These are phyloP conservation scores for Apogon hyalosoma DNA, from an alignment of 2,797 vertebrate species.

Conservation along the genomic window DNA sequence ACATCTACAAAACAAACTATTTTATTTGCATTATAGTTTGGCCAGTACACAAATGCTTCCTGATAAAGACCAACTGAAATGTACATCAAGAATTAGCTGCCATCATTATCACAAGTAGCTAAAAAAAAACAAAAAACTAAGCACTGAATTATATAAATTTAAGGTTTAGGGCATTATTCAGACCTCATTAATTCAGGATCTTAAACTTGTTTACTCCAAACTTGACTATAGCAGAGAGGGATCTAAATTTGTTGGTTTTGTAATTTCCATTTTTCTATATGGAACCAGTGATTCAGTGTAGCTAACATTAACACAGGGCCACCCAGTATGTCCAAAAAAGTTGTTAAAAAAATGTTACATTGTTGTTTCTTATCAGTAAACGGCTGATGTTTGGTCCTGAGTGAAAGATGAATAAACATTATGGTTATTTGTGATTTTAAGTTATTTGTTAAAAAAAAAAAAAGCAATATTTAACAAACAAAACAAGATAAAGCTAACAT, in stretches of 20 bases:
- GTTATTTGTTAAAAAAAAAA: too few species aligned
- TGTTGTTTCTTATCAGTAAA: too few species aligned
- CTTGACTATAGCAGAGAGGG: neutral
- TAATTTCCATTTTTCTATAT: too few species aligned
- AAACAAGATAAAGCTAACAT: too few species aligned
- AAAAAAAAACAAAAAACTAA: neutral
- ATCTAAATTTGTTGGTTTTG: neutral
- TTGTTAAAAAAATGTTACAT: too few species aligned
- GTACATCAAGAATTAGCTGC: neutral
- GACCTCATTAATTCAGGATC: neutral
- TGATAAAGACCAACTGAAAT: neutral
- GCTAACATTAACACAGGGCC: too few species aligned
- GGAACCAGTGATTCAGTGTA: too few species aligned
- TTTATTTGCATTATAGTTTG: constrained; percentile 1
- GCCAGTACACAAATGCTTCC: neutral
- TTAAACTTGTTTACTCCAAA: neutral
- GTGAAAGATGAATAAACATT: too few species aligned
- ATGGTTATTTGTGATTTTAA: too few species aligned
- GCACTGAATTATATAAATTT: neutral
- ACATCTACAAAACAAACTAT: constrained; percentile 8
- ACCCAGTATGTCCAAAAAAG: too few species aligned
- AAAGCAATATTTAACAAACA: too few species aligned
- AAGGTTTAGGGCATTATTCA: neutral
- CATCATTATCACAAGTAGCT: neutral
- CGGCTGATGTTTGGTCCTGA: too few species aligned